Evolutionary conservation across 2,113 vertebrate species (phyloP), one percentile per base, ranked within the genome.

Genomic region (Gallinago undulata): DNA sequence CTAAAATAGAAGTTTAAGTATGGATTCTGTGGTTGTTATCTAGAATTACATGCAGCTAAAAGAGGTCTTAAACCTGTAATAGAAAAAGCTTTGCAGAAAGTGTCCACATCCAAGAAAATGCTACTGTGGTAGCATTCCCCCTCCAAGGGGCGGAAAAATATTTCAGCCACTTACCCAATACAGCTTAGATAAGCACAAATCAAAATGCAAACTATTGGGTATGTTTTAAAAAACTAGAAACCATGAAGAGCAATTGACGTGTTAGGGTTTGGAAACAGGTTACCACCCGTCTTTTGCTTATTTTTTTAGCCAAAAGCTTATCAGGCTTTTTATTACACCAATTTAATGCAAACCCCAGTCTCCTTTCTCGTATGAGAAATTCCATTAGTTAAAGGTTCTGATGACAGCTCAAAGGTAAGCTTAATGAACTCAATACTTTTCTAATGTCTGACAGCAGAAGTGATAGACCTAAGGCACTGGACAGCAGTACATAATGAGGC

Each of bases 1-100:
- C 56, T 88, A 94, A 96, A 96, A 51, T 11, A 80, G 28, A 83
- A 81, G 39, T 90, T 15, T 47, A 94, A 97, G 75, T 69, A 80
- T 25, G 63, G 67, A 91, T 89, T 89, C 79, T 95, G 82, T 79
- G 80, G 87, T 87, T 91, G 57, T 57, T 94, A 79, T 45, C 80
- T 82, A 50, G 39, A 95, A 68, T 57, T 83, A 59, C 76, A 53
- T 11, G 33, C 39, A 84, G 62, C 50, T 89, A 87, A 51, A 92
- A 94, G 56, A 94, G n/a, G 16, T 82, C 43, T 94, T 81, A 73
- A 84, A 81, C 5, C 15, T 57, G 48, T 90, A 79, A 67, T 43
- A 79, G 60, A 78, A 68, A 70, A 76, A 63, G 33, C 39, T 72
- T 84, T 63, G 59, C 11, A 1, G 47, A 56, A 67, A 91, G 25